Conservation (phyloP, 2,797 vertebrate genomes). For the Rhynchonycteris naso region DNA sequence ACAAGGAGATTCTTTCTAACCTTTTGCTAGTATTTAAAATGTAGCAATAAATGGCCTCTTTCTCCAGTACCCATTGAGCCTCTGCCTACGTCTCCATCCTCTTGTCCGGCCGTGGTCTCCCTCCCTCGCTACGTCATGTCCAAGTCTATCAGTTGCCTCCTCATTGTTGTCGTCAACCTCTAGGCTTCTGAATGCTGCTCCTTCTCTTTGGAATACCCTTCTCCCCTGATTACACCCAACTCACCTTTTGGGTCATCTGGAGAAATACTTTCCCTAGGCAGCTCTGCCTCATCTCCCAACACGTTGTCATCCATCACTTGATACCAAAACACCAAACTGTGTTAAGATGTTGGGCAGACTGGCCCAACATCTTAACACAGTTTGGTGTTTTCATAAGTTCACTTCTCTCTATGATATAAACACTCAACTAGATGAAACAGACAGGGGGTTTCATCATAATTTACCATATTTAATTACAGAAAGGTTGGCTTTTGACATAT, state of each 20-base stretch:
- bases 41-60: not conserved
- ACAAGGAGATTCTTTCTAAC: not conserved
- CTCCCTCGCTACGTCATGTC: rapidly evolving
- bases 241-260: not conserved
- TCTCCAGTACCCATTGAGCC: rapidly evolving
- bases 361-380: not conserved
- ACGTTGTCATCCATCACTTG: not conserved
- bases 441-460: constrained; percentile 51
- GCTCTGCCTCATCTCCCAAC: not conserved
- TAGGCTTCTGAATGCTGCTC: not conserved
- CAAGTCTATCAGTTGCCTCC: not conserved
- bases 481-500: constrained; percentile 56
- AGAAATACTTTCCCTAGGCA: not conserved
- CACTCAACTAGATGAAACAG: constrained; percentile 38
- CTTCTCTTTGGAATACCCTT: not conserved
- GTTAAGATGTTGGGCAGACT: no score
- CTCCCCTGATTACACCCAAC: not conserved
- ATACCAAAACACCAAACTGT: no score
- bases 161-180: not conserved
- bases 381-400: constrained; percentile 42
- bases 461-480: constrained; percentile 61
- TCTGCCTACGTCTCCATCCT: not conserved
- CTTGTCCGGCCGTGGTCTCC: rapidly evolving
- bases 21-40: not conserved
- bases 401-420: constrained; percentile 22